Evolutionary conservation across 1,140 invertebrate species (phyloP), one percentile per base, ranked within the genome.

Genomic region (Sminthurinus signatus): DNA sequence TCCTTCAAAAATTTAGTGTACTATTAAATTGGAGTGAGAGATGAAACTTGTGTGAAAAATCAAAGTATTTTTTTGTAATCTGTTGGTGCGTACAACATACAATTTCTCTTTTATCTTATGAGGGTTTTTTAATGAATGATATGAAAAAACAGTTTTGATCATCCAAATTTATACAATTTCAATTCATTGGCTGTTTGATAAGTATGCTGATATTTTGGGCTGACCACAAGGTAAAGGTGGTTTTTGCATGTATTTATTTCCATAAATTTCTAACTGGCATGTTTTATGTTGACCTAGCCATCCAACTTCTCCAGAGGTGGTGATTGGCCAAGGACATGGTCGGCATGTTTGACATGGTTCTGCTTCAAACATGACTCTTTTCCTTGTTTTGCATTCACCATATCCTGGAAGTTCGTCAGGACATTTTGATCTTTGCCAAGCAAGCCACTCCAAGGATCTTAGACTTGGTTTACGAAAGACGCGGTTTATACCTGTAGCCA

Each of bases 211-310:
- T 14, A 66, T 63, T 42, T 66, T 60, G 5, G 28, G 19, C 12
- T 50, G 31, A 32, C 56, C 42, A n/a, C 57, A 52, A 14, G 68
- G 68, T 28, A 70, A 42, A 15, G 64, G 64, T 15, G 68, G 68
- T 17, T 61, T 63, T 27, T 64, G 44, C 50, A 63, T 66, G 61
- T 31, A 66, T n/a, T 64, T 46, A 29, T 61, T 64, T 17, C 46
- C 54, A n/a, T 66, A 70, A 39, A 70, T 70, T 50, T 70, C 68
- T 54, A 70, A 46, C 19, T 66, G 61, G 23, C 68, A 70, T 21
- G 42, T 57, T n/a, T 50, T 29, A 42, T 70, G 64, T 28, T 66
- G 68, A 21, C 43, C 68, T 21, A 70, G 58, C 68, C 68, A 70
- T 12, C 68, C 68, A 27, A 70, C 68, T 46, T 67, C 68, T 50